Evolutionary conservation across 2,888 invertebrate species (phyloP).

Genomic region (Tryphoninae sp.): DNA sequence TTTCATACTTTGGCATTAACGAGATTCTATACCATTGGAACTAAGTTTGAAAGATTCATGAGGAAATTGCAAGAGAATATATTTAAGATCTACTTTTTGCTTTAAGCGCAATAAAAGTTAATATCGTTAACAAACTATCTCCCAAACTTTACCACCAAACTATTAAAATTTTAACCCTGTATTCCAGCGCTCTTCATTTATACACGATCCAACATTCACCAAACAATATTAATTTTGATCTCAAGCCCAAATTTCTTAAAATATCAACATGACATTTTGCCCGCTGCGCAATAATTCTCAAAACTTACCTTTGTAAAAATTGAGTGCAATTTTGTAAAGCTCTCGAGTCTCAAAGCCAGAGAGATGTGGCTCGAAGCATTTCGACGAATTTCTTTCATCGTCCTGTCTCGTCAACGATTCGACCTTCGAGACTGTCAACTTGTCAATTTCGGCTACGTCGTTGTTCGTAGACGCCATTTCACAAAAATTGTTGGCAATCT

Average conservation of each 20-base stretch:
- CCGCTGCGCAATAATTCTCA: not conserved
- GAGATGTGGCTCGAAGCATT: constrained; percentile 75
- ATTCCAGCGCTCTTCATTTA: not conserved
- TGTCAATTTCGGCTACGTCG: constrained; percentile 71
- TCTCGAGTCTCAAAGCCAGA: constrained; percentile 83
- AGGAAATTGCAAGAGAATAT: too few species aligned
- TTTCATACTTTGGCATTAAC: constrained; percentile 16
- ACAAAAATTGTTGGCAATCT: constrained; percentile 20
- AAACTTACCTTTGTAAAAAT: constrained; percentile 95
- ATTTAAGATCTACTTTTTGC: too few species aligned
- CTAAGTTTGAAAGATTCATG: constrained; percentile 5
- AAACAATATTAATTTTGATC: not conserved
- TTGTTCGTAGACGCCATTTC: constrained; percentile 77
- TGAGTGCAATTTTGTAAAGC: constrained; percentile 93
- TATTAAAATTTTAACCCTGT: too few species aligned
- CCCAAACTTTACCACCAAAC: too few species aligned
- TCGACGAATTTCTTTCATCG: constrained; percentile 72
- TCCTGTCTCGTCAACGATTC: constrained; percentile 64
- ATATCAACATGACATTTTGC: constrained; percentile 24
- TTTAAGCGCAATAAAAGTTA: too few species aligned
- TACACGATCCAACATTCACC: not conserved
- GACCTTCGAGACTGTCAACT: constrained; percentile 67
- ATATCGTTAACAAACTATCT: too few species aligned
- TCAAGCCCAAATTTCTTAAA: constrained; percentile 22
- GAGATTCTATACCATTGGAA: constrained; percentile 20